Percentiles rank a stretch among this genome's conserved stretches.
Conservation (phyloP, 2,797 vertebrate species). For the Poecilia gillii region DNA sequence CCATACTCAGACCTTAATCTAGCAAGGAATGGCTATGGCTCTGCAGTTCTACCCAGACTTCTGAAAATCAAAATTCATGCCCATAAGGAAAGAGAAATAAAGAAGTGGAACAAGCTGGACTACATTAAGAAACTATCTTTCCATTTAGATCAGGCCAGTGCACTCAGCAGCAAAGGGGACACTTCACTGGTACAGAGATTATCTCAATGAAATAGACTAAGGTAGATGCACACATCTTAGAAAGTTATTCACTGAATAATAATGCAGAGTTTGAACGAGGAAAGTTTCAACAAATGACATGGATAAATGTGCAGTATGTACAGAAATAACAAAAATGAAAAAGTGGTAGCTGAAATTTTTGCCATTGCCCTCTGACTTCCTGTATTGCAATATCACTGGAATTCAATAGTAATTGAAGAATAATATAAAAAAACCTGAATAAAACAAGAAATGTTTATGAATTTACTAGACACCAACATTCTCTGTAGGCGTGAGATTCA, state of each 20-base stretch:
- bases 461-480: background rate
- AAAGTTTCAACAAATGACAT: background rate
- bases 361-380: background rate
- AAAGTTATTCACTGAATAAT: background rate
- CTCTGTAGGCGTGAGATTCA: background rate
- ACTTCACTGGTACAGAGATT: background rate
- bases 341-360: background rate
- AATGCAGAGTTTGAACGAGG: background rate
- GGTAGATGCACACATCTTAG: background rate
- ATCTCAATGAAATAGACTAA: background rate
- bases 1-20: background rate
- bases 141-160: background rate
- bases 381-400: background rate
- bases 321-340: background rate
- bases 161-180: background rate
- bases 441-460: background rate
- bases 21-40: background rate
- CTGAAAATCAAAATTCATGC: background rate
- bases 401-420: background rate
- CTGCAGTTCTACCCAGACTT: background rate
- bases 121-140: background rate
- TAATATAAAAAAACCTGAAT: background rate
- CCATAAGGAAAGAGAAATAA: background rate
- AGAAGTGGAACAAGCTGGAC: background rate
- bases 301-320: background rate